Evolutionary conservation across 2,888 invertebrate species (phyloP).

Genomic region (Stegana nigrithorax): DNA sequence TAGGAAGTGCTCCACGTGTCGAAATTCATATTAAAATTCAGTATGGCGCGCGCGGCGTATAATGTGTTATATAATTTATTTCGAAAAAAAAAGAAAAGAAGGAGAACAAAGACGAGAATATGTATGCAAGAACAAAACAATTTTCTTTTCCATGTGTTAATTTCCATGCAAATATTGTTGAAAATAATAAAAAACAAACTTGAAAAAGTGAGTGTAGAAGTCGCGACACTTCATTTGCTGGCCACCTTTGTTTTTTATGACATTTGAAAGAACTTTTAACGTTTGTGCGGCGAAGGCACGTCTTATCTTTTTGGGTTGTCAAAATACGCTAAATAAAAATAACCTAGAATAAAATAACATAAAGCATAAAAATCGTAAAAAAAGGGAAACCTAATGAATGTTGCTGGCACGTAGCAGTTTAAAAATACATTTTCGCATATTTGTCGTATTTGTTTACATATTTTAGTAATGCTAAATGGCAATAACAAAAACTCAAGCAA

Average conservation of each 20-base stretch:
- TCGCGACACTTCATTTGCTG: slow-evolving; percentile 32
- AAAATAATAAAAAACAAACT: background rate
- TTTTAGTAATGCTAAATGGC: background rate
- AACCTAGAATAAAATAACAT: background rate
- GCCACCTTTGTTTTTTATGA: too few relatives aligned
- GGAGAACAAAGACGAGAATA: too few relatives aligned
- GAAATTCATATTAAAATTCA: too few relatives aligned
- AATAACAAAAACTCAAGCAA: slow-evolving; percentile 2
- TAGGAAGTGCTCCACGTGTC: too few relatives aligned
- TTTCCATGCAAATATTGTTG: slow-evolving; percentile 9
- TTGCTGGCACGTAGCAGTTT: too few relatives aligned
- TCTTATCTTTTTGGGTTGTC: slow-evolving; percentile 13
- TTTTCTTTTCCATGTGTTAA: background rate
- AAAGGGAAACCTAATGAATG: background rate
- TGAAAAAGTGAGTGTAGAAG: slow-evolving; percentile 8
- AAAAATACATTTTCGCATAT: background rate
- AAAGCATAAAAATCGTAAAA: background rate
- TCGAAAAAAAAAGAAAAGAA: too few relatives aligned
- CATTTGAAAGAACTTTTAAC: too few relatives aligned
- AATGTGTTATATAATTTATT: too few relatives aligned
- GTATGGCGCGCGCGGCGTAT: too few relatives aligned
- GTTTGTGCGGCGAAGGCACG: too few relatives aligned
- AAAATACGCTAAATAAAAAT: background rate
- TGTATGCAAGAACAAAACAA: too few relatives aligned
- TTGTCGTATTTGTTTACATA: slow-evolving; percentile 5